A percentile compares a stretch with the other conserved stretches of the same genome.
These are phyloP conservation scores for Rhombomys opimus DNA, from an alignment of 2,113 vertebrate genomes.

Conservation along the genomic window DNA sequence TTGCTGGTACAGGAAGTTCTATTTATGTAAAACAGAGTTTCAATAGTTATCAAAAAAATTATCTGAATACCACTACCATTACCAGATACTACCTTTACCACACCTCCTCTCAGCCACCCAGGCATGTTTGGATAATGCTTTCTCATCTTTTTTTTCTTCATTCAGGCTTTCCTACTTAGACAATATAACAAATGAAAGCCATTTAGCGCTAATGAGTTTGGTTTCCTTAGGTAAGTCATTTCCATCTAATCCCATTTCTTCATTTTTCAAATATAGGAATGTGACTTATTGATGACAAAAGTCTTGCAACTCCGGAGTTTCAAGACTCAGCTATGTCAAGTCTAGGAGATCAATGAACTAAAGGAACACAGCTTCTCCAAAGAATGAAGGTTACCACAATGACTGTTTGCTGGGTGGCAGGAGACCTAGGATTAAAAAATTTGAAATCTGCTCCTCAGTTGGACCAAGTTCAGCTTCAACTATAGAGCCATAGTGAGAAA, in stretches of 20 bases:
- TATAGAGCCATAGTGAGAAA: neutral
- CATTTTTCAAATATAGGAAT: conserved; percentile 50
- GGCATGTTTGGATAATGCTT: conserved; percentile 17
- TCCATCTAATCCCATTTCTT: conserved; percentile 45
- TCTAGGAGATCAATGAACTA: conserved; percentile 31
- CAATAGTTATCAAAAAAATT: conserved; percentile 11
- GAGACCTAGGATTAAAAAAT: conserved; percentile 54
- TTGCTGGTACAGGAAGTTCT: neutral
- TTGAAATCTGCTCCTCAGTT: conserved; percentile 26
- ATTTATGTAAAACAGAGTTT: conserved; percentile 38
- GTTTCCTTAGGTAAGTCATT: conserved; percentile 55
- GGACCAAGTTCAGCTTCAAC: conserved; percentile 62
- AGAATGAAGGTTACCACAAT: conserved; percentile 37
- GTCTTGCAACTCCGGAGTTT: conserved; percentile 16
- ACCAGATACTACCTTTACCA: conserved; percentile 12
- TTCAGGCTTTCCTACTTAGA: conserved; percentile 52
- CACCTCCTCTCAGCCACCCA: neutral
- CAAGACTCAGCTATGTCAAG: conserved; percentile 18
- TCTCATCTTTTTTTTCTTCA: conserved; percentile 24
- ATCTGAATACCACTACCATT: neutral
- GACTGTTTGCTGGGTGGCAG: neutral
- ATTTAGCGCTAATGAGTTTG: conserved; percentile 12
- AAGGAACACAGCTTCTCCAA: conserved; percentile 19
- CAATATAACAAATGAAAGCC: conserved; percentile 9
- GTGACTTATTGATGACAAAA: conserved; percentile 44